Evolutionary conservation across 2,888 invertebrate genomes (phyloP).

Genomic region (Creontiades dilutus): DNA sequence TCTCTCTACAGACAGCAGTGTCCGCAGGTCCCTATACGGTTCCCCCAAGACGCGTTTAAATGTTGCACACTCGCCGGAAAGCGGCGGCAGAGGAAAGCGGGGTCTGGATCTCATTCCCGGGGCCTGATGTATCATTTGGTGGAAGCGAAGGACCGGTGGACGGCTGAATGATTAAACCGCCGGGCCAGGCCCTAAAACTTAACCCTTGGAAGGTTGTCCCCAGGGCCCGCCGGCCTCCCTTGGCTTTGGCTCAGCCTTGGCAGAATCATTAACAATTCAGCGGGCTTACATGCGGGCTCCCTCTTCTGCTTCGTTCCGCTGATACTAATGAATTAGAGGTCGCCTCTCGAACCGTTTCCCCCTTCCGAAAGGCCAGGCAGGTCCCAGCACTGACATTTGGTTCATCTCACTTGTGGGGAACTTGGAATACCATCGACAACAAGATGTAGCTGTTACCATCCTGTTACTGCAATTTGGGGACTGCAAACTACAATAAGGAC

Average conservation of each 20-base stretch:
- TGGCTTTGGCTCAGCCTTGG: not conserved
- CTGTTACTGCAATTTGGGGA: too few relatives aligned
- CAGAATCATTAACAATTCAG: conserved; percentile 54
- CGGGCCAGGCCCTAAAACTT: conserved; percentile 46
- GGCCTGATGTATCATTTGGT: conserved; percentile 47
- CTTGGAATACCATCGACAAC: too few relatives aligned
- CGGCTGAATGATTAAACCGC: conserved; percentile 41
- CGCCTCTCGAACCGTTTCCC: conserved; percentile 34
- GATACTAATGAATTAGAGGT: conserved; percentile 49
- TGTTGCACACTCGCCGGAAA: conserved; percentile 16
- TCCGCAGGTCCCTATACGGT: not conserved
- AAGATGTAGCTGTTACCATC: too few relatives aligned
- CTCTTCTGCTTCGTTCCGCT: conserved; percentile 44
- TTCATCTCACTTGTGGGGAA: too few relatives aligned
- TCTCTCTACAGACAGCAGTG: not conserved
- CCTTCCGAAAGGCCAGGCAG: not conserved
- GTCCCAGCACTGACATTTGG: not conserved
- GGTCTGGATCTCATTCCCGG: conserved; percentile 6
- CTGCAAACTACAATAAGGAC: too few relatives aligned
- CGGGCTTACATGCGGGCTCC: not conserved
- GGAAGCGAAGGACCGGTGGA: not conserved
- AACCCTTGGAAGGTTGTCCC: conserved; percentile 48
- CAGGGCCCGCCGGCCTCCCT: conserved; percentile 3
- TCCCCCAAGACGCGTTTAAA: conserved; percentile 21
- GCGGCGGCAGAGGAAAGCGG: not conserved